Percentiles rank a stretch among this genome's conserved stretches.
These are phyloP conservation scores for Aptenodytes forsteri DNA, from an alignment of 2,113 vertebrate genomes.

Conservation along the genomic window DNA sequence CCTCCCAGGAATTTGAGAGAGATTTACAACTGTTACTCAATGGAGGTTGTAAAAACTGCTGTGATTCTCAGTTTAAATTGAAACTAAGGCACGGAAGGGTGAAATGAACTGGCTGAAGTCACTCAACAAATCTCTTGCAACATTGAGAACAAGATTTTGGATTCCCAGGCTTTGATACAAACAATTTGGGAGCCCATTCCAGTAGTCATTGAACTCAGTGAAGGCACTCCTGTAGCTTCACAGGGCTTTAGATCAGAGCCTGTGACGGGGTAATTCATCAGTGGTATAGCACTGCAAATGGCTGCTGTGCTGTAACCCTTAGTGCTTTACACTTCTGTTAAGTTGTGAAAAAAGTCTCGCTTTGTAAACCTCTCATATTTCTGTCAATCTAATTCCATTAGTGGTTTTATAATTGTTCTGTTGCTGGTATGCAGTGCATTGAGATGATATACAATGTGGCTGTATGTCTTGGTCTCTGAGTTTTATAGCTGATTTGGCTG, in stretches of 20 bases:
- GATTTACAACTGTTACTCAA: background rate
- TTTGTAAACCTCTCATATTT: background rate
- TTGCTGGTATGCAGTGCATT: background rate
- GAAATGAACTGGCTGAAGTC: background rate
- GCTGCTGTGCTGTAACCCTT: background rate
- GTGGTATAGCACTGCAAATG: background rate
- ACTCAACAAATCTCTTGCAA: background rate
- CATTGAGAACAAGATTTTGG: background rate
- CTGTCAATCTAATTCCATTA: background rate
- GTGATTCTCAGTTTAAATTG: background rate
- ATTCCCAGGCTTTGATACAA: background rate
- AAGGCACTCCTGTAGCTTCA: background rate
- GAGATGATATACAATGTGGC: background rate
- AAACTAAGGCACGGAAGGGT: background rate
- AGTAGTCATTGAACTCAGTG: background rate
- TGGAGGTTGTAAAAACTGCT: background rate
- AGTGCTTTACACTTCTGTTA: background rate
- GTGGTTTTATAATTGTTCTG: background rate
- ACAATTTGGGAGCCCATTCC: background rate
- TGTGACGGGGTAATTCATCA: background rate
- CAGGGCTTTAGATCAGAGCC: background rate
- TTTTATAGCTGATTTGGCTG: background rate
- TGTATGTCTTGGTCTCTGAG: background rate
- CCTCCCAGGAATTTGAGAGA: background rate
- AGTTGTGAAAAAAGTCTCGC: background rate